phyloP scores from a whole-genome alignment of 2,888 invertebrate genomes.

The Chaitophorus viminalis region DNA sequence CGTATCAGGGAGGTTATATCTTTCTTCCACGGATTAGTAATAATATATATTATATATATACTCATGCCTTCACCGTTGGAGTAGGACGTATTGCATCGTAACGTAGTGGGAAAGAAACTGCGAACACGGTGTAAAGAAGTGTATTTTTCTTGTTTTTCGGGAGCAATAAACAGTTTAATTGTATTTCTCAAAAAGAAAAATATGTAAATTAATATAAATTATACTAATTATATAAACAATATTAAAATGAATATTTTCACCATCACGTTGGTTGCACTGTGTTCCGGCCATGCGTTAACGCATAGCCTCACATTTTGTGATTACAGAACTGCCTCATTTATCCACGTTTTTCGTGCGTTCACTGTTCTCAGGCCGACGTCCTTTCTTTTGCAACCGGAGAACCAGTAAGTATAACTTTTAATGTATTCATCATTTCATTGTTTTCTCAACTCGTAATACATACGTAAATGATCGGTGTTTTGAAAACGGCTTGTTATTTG shows the following conservation, averaged over 20 bases:
- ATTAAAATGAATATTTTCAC: not conserved
- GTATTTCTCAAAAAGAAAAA: too few relatives aligned
- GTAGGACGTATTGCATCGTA: too few relatives aligned
- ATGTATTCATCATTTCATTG: not conserved
- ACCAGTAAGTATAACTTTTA: not conserved
- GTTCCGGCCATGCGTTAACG: not conserved
- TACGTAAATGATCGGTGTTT: not conserved
- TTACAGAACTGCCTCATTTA: not conserved
- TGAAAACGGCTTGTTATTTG: not conserved
- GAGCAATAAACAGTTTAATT: too few relatives aligned
- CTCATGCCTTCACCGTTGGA: too few relatives aligned
- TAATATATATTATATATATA: too few relatives aligned
- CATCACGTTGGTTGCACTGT: not conserved
- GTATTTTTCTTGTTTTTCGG: too few relatives aligned
- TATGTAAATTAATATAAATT: too few relatives aligned
- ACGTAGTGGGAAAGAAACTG: too few relatives aligned
- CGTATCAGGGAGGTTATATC: too few relatives aligned
- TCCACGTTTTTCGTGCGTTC: not conserved
- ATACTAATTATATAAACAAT: too few relatives aligned
- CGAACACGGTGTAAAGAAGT: too few relatives aligned
- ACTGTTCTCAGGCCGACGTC: not conserved
- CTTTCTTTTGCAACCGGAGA: not conserved
- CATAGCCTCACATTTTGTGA: constrained; percentile 5
- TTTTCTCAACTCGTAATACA: not conserved
- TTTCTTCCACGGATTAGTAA: too few relatives aligned